Percentiles rank a stretch among this genome's conserved stretches.
Conservation (phyloP, 2,113 vertebrate genomes). For the Sceloporus undulatus region DNA sequence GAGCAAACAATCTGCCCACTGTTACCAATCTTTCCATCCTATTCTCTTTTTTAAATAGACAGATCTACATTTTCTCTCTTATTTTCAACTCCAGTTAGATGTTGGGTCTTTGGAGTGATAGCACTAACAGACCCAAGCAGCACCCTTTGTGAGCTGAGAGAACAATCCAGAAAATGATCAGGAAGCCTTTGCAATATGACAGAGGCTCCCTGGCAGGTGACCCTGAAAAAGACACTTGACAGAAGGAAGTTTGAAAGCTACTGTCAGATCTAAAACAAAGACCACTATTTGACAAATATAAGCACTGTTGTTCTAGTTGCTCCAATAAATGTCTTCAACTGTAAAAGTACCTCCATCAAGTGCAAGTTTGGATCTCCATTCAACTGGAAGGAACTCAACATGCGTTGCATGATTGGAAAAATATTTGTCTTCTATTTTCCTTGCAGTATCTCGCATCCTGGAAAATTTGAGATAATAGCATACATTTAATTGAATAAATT, state of each 20-base stretch:
- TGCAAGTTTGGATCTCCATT: constrained; percentile 95
- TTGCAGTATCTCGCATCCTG: constrained; percentile 95
- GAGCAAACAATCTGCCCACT: neutral
- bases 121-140: neutral
- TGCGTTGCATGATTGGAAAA: constrained; percentile 90
- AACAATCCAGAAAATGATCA: neutral
- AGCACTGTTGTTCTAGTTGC: neutral
- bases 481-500: neutral
- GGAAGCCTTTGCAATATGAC: neutral
- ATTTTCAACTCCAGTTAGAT: neutral
- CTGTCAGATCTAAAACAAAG: neutral
- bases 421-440: constrained; percentile 97
- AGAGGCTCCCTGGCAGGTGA: neutral
- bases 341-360: constrained; percentile 91
- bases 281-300: neutral
- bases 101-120: neutral
- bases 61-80: neutral
- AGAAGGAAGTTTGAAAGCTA: neutral
- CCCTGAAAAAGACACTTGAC: neutral
- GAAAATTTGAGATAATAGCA: constrained; percentile 3
- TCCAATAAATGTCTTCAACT: constrained; percentile 3
- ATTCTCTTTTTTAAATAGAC: too few relatives aligned
- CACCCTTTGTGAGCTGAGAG: neutral
- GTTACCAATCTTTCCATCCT: neutral
- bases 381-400: constrained; percentile 96